Evolutionary conservation across 2,888 invertebrate genomes (phyloP), one percentile per base, ranked within the genome.

Genomic region (Trisateles emortualis): DNA sequence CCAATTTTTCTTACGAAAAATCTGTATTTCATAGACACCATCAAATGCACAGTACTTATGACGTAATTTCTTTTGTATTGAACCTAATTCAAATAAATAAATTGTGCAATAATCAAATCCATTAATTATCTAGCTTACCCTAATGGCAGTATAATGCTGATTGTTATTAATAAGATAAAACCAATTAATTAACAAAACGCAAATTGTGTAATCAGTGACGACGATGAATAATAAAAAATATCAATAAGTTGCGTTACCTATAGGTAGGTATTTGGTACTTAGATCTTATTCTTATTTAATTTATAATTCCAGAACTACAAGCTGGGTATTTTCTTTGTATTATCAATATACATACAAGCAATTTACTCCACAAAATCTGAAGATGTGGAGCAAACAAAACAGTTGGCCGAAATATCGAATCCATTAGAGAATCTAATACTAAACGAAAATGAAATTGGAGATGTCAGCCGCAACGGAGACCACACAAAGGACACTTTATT

Each of bases 371-470:
- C 66, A 43, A 65, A 67, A 59, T 49, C 26, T 5, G 32, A 43
- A n/a, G 9, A 29, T 5, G 22, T 51, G 17, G 50, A 55, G 45
- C 43, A 61, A 39, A 68, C 52, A 38, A 51, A 54, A 58, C 57
- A 51, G 46, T 45, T 61, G 54, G 54, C 55, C 29, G 57, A 68
- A 64, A 59, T 60, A 64, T 72, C 58, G 55, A 78, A 78, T 65
- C 80, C 76, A 52, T 68, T 79, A 63, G 67, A 64, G 64, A 57
- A 70, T 62, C 60, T 75, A 52, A 71, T 74, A 61, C 54, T 75
- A 42, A 73, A 78, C 60, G 67, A 71, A 70, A 74, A 72, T 62
- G 72, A 55, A 66, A 61, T 65, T 58, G 63, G 57, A 54, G 54
- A 68, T 60, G 59, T 61, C 68, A 66, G 35, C 49, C 42, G 47